phyloP scores from a whole-genome alignment of 1,140 invertebrate genomes.

The Bombus confusus region DNA sequence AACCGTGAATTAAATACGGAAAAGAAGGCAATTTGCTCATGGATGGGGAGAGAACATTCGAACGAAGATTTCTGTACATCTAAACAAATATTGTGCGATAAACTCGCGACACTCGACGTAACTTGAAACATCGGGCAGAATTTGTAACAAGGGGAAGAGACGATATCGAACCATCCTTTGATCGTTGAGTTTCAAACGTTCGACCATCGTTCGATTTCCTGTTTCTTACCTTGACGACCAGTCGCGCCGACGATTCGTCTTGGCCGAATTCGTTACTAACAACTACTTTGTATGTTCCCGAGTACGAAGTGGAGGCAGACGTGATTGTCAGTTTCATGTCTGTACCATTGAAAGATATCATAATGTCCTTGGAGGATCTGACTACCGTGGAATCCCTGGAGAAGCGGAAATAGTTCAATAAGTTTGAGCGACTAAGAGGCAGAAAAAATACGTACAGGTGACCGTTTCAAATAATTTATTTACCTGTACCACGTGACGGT shows the following conservation, averaged over 20 bases:
- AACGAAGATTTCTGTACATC: neutral
- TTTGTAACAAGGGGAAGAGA: neutral
- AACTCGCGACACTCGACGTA: neutral
- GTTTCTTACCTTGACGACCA: conserved; percentile 85
- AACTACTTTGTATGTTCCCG: conserved; percentile 90
- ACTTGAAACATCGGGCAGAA: neutral
- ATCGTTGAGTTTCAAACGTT: neutral
- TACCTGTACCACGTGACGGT: conserved; percentile 94
- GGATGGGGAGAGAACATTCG: neutral
- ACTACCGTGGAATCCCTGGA: conserved; percentile 87
- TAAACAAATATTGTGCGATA: neutral
- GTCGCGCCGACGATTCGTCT: conserved; percentile 90
- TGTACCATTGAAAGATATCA: conserved; percentile 91
- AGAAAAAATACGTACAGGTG: no score
- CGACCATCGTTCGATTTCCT: neutral
- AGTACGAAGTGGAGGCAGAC: conserved; percentile 86
- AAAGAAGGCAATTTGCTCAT: neutral
- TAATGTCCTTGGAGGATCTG: conserved; percentile 87
- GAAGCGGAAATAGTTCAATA: neutral
- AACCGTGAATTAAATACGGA: neutral
- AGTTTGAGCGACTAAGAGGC: no score
- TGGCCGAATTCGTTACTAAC: conserved; percentile 92
- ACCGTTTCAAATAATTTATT: conserved; percentile 56
- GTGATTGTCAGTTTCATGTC: conserved; percentile 89
- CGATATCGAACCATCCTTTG: neutral